Base-by-base conservation (phyloP, 2,888 invertebrate species). In the Pseudococcus jackbeardsleyi region DNA sequence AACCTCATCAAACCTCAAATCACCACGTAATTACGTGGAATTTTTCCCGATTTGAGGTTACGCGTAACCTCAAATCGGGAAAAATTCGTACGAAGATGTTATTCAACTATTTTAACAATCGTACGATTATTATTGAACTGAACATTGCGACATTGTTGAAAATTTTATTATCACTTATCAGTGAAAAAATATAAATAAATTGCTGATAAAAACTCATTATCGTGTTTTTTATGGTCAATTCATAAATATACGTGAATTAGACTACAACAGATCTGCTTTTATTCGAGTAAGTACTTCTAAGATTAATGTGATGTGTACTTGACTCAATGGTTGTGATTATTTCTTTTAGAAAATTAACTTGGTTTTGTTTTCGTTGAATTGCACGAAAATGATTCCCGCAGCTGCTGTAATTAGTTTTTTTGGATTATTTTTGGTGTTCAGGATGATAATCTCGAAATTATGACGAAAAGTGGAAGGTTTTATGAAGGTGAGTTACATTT, bases 321-420 rank as follows among this genome's bases (percentile, higher is more conserved):
- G 12, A 59, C 17, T 59, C n/a, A 19, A 4, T 59, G 11, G 15
- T 50, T 50, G 15, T 50, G 48, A 15, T 50, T 50, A 50, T 15
- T 50, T 15, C 12, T 8, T 50, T 50, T 50, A 12, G 48, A 15
- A 50, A 50, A 50, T 50, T 50, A 12, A 50, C 15, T 50, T 50
- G 2, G 12, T 50, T 33, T 33, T 33, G 26, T 33, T 33, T 33
- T 42, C 3, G 42, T 8, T 42, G 9, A 42, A 42, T 22, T 77
- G 33, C 39, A 26, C 7, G 8, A 77, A 77, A 33, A 77, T 77
- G 77, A 77, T 77, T 77, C 77, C 77, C 22, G 64, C 1, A 39
- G n/a, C 39, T 11, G 72, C 26, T 17, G 17, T 77, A n/a, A n/a
- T 77, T 33, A 9, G 77, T 39, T 77, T 77, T 77, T 77, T 77